Evolutionary conservation across 1,140 invertebrate species (phyloP), one percentile per base, ranked within the genome.

Genomic region (Pseudomyrmex cubaensis): DNA sequence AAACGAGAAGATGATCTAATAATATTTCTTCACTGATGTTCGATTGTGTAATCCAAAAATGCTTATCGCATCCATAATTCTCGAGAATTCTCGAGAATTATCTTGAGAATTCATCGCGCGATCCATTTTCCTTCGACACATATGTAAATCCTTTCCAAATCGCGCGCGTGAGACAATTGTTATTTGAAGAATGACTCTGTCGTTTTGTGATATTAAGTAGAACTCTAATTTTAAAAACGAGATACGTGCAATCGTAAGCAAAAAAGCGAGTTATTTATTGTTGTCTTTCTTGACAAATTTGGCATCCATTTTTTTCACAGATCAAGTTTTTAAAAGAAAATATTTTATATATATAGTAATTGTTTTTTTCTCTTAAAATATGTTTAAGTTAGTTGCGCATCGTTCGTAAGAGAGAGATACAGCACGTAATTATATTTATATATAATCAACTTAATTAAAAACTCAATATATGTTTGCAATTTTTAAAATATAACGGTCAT

Each of bases 51-150:
- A 52, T 10, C n/a, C 35, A 35, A 61, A 20, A 52, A 78, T 25
- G 12, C 44, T 2, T 70, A 70, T 80, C 54, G 66, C 66, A 20
- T 80, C n/a, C 46, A 61, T 59, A 70, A 78, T 59, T 70, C 46
- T 50, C 54, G 15, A n/a, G n/a, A n/a, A n/a, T n/a, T n/a, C n/a
- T n/a, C n/a, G n/a, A n/a, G n/a, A n/a, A 70, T 4, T 72, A 80
- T 80, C 66, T 50, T 15, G 54, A 13, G 15, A 70, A 22, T 0
- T 46, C 57, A 67, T 69, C 66, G 35, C 66, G 35, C 35, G 12
- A 25, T 59, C 44, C n/a, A 80, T 80, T 72, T 80, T 72, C 54
- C 20, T 78, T 56, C 44, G 76, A 78, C 35, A 69, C 75, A 52
- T 13, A 35, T 35, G 50, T 48, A 44, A 80, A 35, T 25, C 44